Base-by-base conservation (phyloP, 2,888 invertebrate genomes). In the Dryobota labecula region DNA sequence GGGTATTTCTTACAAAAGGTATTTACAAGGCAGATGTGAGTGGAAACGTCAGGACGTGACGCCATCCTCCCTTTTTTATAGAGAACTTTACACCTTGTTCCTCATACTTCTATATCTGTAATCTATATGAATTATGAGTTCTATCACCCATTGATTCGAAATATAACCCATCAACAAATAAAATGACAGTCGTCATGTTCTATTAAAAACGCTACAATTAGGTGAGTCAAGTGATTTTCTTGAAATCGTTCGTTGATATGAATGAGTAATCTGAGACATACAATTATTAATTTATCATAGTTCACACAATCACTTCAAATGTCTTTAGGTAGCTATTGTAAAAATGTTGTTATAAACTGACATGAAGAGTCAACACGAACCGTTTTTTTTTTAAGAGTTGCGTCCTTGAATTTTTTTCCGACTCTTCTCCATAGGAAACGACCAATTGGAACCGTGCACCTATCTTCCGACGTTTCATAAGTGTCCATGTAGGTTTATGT, bases 161-260 rank as follows among this genome's bases (percentile, higher is more conserved):
- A 43, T 27, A 41, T 15, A 27, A 27, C 13, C 15, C 8, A 47
- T 11, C 4, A 11, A 49, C 20, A 51, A 51, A 47, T 47, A 36
- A 49, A 41, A 20, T 20, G 41, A 15, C 20, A 15, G 8, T n/a
- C 27, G 15, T 54, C 63, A 41, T 63, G 6, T 47, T 56, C 38
- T 24, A 18, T 33, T 54, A 30, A 27, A 45, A 60, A 41, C 20
- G 1, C 27, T 0, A 33, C 58, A 61, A 61, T 70, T 60, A 70
- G 1, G 3, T 74, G 70, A 74, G 27, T 77, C 60, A 74, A 61
- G 3, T 30, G n/a, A n/a, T 58, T 69, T 77, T 58, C 45, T 70
- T 36, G 36, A 27, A 60, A 70, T 20, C 47, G 33, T 47, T 77
- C 4, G 0, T 24, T 49, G 27, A 43, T 41, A n/a, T 38, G 0